phyloP scores from a whole-genome alignment of 2,888 invertebrate species.

The Phoenoteleia sp. region DNA sequence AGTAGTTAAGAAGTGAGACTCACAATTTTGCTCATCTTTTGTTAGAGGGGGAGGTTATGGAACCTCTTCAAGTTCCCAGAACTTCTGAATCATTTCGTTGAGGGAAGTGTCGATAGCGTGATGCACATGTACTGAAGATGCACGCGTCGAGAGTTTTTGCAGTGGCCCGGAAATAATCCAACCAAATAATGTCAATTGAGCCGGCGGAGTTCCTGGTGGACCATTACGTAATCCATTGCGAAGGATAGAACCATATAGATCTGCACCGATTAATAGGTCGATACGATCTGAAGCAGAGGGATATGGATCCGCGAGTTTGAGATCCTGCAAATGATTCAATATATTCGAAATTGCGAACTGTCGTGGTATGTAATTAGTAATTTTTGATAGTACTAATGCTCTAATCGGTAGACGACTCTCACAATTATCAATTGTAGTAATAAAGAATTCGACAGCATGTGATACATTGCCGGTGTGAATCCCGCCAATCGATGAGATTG shows the following conservation, averaged over 20 bases:
- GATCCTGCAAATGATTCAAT: neutral
- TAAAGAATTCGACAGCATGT: neutral
- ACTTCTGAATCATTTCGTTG: conserved; percentile 3
- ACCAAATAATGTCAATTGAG: conserved; percentile 25
- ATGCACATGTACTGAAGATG: conserved; percentile 7
- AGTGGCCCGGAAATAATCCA: conserved; percentile 52
- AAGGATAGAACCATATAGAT: conserved; percentile 15
- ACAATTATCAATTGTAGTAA: neutral
- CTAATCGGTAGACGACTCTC: neutral
- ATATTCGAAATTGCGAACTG: neutral
- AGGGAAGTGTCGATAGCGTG: conserved; percentile 14
- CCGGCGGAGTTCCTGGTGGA: neutral
- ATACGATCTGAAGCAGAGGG: neutral
- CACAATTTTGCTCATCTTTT: neutral
- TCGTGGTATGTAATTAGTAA: conserved; percentile 7
- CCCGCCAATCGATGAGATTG: conserved; percentile 3
- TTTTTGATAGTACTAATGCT: conserved; percentile 10
- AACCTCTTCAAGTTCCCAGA: conserved; percentile 21
- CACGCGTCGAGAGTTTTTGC: neutral
- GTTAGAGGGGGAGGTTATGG: neutral
- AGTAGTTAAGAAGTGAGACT: neutral
- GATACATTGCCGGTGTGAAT: neutral
- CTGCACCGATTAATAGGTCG: conserved; percentile 27
- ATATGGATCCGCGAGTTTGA: conserved; percentile 22
- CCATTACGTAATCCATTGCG: neutral